Conservation (phyloP, 1,140 invertebrate genomes). For the Plutomurus gul region DNA sequence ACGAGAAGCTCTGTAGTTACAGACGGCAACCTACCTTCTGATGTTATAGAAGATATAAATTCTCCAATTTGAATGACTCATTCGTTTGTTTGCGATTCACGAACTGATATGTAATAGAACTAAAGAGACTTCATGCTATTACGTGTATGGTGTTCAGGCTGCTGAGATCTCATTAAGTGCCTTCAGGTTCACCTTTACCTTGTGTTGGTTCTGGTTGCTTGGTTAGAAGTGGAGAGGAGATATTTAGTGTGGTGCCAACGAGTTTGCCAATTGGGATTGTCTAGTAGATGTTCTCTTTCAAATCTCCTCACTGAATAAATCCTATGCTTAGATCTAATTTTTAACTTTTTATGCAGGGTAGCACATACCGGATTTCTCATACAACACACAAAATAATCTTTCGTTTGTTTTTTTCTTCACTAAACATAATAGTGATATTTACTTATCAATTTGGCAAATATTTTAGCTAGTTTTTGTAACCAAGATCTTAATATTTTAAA, state of each 20-base stretch:
- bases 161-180: conserved; percentile 3
- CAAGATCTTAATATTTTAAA: no score
- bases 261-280: conserved; percentile 3
- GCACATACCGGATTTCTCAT: no score
- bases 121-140: not conserved
- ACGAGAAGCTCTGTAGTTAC: not conserved
- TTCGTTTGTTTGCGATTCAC: not conserved
- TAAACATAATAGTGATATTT: no score
- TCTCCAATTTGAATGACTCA: not conserved
- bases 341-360: not conserved
- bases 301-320: not conserved
- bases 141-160: not conserved
- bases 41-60: not conserved
- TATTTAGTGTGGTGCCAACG: conserved; percentile 22
- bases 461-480: no score
- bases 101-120: not conserved
- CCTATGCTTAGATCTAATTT: not conserved
- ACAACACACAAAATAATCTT: no score
- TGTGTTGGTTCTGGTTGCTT: conserved; percentile 26
- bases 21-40: not conserved
- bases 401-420: no score
- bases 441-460: no score
- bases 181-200: conserved; percentile 14
- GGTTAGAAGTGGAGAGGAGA: not conserved
- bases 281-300: not conserved